Evolutionary conservation across 2,888 invertebrate species (phyloP), one percentile per base, ranked within the genome.

Genomic region (Brachypterus glaber): DNA sequence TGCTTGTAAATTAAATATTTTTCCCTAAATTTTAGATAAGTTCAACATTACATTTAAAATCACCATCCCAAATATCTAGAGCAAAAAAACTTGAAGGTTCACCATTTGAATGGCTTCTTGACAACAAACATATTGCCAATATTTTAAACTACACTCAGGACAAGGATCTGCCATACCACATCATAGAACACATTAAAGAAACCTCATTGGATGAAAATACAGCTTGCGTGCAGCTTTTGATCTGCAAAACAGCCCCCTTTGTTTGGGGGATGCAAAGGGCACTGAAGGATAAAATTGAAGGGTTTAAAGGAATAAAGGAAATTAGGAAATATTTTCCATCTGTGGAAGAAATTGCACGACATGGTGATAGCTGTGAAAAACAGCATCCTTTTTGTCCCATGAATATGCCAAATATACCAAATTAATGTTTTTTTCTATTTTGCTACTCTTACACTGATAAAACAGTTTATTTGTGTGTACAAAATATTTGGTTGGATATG

Each of bases 171-270:
- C 70, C 82, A 0, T 70, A 76, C 16, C 64, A 72, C 15, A 62
- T 86, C 18, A 73, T 81, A 33, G 68, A 76, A 7, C 62, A 73
- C 44, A 68, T 82, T 33, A 66, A 70, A 53, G 66, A 72, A 47
- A 70, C 71, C 14, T 59, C 68, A 0, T 63, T 72, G 3, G 69
- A 69, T 11, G 67, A 75, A 41, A 78, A 82, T 48, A 78, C 75
- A 0, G 77, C 76, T 34, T 87, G 86, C 50, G 68, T 85, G 2
- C 75, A 77, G 52, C 65, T 84, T 17, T 62, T 89, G 18, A 66
- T 87, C 43, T 89, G 89, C 58, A 87, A 87, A 66, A 73, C 75
- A 44, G 74, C 81, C 0, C 87, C 87, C 0, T 76, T 86, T 42
- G 76, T 89, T 42, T 72, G 73, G 66, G 79, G 77, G 47, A 85